Evolutionary conservation across 1,140 invertebrate genomes (phyloP), one percentile per base, ranked within the genome.

Genomic region (Formica exsecta): DNA sequence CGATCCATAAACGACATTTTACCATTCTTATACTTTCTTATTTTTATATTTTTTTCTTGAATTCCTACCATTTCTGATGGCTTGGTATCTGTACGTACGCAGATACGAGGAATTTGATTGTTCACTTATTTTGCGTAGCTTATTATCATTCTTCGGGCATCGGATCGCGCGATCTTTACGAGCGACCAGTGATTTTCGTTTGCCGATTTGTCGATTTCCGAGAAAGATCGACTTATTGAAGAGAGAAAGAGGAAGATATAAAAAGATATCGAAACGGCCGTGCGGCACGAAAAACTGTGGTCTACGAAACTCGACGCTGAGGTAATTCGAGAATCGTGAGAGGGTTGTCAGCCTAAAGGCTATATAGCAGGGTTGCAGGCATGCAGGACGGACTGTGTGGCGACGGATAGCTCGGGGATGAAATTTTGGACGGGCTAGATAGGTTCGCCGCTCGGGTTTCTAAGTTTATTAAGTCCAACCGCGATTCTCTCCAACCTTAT

Each of bases 381-480:
- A 87, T 86, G 85, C 88, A 87, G 41, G 32, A 86, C 85, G 51
- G 32, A 32, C 48, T 54, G 68, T 68, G 61, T 32, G 83, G 73
- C 68, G 68, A 87, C 36, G 65, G n/a, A 13, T n/a, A 19, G 11
- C 62, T 73, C 41, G 85, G 73, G 83, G 88, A 76, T 86, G 88
- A 73, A 90, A 87, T 80, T 88, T 88, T 74, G 84, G 77, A 44
- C 73, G 79, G 87, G 85, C 88, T 91, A 66, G 68, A 73, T 57
- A 62, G 80, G 86, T 87, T 74, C 57, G 86, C 83, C 87, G 61
- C 84, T 91, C 84, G 85, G 88, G 86, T 90, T 92, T 86, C 90
- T 88, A 89, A 92, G 91, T 93, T 92, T 93, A 93, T 93, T 92
- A 93, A 93, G 92, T 92, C 90, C 87, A 83, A 90, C 90, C 90